Evolutionary conservation across 2,888 invertebrate species (phyloP), one percentile per base, ranked within the genome.

Genomic region (Oligia fasciuncula): DNA sequence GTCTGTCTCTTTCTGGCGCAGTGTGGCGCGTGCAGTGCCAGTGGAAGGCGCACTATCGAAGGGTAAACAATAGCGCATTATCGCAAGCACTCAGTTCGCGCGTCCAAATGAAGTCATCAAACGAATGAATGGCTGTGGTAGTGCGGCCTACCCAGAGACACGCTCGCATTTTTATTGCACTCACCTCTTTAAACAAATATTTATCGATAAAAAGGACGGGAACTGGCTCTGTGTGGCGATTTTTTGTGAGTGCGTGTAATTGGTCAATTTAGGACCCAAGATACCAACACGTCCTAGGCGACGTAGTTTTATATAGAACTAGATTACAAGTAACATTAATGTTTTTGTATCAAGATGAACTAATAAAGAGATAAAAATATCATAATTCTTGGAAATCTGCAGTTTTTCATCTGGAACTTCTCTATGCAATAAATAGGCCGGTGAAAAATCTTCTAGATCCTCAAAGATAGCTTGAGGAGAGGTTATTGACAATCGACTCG

Each of bases 21-120:
- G 95, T 93, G 93, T 94, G 92, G 94, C 96, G 95, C 96, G 96
- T 96, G 96, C 95, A 96, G 93, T 94, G 92, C 96, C 95, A 96
- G 93, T 94, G 92, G 92, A 93, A 93, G 93, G 95, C 95, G 95
- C 96, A 97, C 96, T 97, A 96, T 96, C 95, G 95, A 95, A 96
- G 95, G 96, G 96, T 96, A 96, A 97, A 97, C 97, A 97, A 97
- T 96, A 96, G 96, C 95, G 94, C 96, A 97, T 96, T 96, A 96
- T 96, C 95, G 95, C 95, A 93, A 95, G 95, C 95, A 94, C 94
- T 96, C 95, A 92, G 93, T 95, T 95, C 93, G 94, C 95, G 95
- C 95, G 94, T 94, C 94, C 94, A 96, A 96, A 97, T 97, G 96
- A 97, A 97, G 97, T 94, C 96, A 96, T 97, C 97, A 97, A 96